Conservation (phyloP, 2,888 invertebrate species). For the Rhagonycha fulva region DNA sequence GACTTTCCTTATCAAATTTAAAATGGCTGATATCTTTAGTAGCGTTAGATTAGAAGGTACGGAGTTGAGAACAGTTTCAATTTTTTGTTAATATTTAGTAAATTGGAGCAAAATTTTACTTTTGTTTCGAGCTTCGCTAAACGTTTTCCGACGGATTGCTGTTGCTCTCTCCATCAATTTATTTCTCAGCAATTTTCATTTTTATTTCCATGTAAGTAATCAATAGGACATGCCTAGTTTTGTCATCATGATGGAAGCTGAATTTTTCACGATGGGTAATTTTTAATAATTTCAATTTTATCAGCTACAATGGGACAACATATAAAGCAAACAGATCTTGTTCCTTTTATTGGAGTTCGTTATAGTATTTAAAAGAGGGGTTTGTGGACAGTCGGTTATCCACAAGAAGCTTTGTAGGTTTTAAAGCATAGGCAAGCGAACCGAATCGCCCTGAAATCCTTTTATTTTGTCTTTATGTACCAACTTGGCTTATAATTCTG, state of each 20-base stretch:
- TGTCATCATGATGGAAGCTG: too few species aligned
- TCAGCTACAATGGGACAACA: background rate
- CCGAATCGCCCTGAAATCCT: constrained; percentile 33
- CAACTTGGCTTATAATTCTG: constrained; percentile 40
- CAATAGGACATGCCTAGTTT: too few species aligned
- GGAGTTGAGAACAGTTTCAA: background rate
- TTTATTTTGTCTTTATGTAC: constrained; percentile 41
- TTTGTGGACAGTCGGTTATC: constrained; percentile 30
- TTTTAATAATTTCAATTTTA: background rate
- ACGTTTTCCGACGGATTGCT: background rate
- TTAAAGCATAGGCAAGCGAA: constrained; percentile 25
- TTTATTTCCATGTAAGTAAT: too few species aligned
- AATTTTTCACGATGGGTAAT: background rate
- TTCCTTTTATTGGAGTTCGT: constrained; percentile 19
- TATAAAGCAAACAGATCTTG: constrained; percentile 9
- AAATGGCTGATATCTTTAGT: background rate
- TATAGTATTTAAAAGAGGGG: constrained; percentile 19
- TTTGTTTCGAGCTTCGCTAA: background rate
- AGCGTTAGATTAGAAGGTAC: background rate
- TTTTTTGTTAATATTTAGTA: background rate
- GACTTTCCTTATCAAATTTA: background rate
- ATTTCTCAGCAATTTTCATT: too few species aligned
- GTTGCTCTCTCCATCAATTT: too few species aligned
- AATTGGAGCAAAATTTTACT: background rate
- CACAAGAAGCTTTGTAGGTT: constrained; percentile 29